Percentiles rank a stretch among this genome's conserved stretches.
Conservation (phyloP, 1,140 invertebrate genomes). For the Hetaerina americana region DNA sequence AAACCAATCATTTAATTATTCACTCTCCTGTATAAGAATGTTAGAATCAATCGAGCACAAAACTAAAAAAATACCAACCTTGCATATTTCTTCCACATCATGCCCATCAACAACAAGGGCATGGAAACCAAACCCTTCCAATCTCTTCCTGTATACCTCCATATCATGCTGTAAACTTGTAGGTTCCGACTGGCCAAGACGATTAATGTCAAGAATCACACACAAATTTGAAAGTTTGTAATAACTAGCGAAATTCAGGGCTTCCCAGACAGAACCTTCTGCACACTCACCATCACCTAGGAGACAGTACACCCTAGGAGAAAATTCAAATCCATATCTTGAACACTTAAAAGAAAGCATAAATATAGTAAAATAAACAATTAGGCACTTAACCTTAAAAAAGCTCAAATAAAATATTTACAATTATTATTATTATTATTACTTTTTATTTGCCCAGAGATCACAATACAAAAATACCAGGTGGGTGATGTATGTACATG, state of each 20-base stretch:
- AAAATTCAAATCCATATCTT: too few species aligned
- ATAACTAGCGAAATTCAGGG: constrained; percentile 82
- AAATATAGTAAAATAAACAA: too few species aligned
- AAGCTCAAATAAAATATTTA: too few species aligned
- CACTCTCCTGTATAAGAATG: neutral
- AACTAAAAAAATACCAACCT: constrained; percentile 31
- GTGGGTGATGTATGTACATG: too few species aligned
- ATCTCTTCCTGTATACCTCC: constrained; percentile 73
- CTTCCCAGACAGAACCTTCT: constrained; percentile 98
- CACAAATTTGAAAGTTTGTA: constrained; percentile 96
- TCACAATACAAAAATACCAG: too few species aligned
- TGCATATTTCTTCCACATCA: constrained; percentile 78
- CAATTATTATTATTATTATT: too few species aligned
- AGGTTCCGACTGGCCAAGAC: constrained; percentile 91
- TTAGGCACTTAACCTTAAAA: too few species aligned
- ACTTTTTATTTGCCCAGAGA: too few species aligned
- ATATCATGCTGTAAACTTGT: constrained; percentile 87
- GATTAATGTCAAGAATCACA: constrained; percentile 94
- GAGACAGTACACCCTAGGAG: constrained; percentile 79
- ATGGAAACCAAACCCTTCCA: constrained; percentile 88
- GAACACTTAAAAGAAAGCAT: too few species aligned
- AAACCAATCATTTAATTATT: neutral
- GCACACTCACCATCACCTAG: constrained; percentile 97
- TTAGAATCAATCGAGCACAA: neutral
- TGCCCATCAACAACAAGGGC: constrained; percentile 93